Base-by-base conservation (phyloP, 2,888 invertebrate species). In the Endotricha flammealis region DNA sequence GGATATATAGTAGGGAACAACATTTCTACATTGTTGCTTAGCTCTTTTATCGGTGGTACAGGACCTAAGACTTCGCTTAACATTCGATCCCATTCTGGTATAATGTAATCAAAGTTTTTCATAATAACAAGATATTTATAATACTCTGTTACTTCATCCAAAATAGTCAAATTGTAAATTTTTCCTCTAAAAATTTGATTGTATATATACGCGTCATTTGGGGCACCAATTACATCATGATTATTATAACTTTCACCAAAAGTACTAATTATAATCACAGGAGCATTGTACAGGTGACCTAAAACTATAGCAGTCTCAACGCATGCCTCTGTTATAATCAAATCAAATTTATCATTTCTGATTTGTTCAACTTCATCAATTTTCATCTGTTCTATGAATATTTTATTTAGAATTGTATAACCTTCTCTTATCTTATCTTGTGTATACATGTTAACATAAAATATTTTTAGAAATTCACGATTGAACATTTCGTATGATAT, bases 1-100 rank as follows among this genome's bases (percentile, higher is more conserved):
- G 62, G 58, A 50, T 70, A 50, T 11, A 58, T 39, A 32, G 68
- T 65, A 7, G 67, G 5, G 12, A 72, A 62, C 3, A 66, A 17
- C 59, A 72, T 57, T 2, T 62, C 54, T 10, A 69, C 42, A 33
- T 60, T 63, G 1, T 25, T 20, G 12, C 12, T 33, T 7, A 40
- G 28, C 5, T 37, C 31, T 4, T 23, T 12, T 4, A 40, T 1
- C 1, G 20, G 6, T 2, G 39, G 42, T 20, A 20, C 7, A 7
- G 3, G 3, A 8, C 20, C 20, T 8, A 20, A 20, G 7, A 2
- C 20, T 6, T 8, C 12, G 3, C 3, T 11, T 2, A 41, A 22
- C 4, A 29, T 6, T 24, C 29, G 5, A 12, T 17, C 12, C 1
- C 7, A 11, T 12, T 17, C 17, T 12, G n/a, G 1, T 4, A 32